Evolutionary conservation across 2,888 invertebrate species (phyloP), one percentile per base, ranked within the genome.

Genomic region (Volucella inflata): DNA sequence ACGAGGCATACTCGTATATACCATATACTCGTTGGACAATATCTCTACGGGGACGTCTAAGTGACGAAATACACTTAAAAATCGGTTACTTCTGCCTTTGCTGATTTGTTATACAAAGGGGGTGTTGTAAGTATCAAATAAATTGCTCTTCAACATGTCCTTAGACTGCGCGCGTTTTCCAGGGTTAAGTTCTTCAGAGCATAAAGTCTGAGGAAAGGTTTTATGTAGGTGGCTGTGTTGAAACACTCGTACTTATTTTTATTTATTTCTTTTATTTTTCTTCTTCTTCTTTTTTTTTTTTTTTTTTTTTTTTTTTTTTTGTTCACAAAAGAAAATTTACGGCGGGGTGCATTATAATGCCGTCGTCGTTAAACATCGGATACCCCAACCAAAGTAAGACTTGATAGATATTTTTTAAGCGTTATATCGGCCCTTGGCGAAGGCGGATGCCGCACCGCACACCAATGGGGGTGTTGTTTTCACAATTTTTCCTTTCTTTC

Each of bases 301-400:
- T 11, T 38, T 36, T 46, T 40, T 42, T 64, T 50, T 74, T 70
- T 70, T 50, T 2, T 21, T 38, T 14, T 68, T 21, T n/a, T 16
- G 46, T 51, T 67, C 77, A 82, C 51, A 77, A 78, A 81, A 64
- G 67, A 42, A 77, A 60, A 72, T 72, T 76, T 65, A 67, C 60
- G 77, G 82, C 60, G 30, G 71, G 71, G 77, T 77, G 82, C 77
- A 53, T 76, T 60, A 76, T 76, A 81, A 81, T 76, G 76, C 81
- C 76, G 53, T 77, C 76, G 53, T 77, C 82, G 82, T 77, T 82
- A 82, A 82, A 82, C 51, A 72, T 71, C 71, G 72, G 77, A 77
- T 82, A 71, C 65, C 77, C 60, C 71, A 42, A 67, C 60, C 71
- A 38, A 72, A 67, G 55, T 77, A 40, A 60, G 30, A 42, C 65